phyloP scores from a whole-genome alignment of 1,140 invertebrate genomes.

The Acromyrmex heyeri region DNA sequence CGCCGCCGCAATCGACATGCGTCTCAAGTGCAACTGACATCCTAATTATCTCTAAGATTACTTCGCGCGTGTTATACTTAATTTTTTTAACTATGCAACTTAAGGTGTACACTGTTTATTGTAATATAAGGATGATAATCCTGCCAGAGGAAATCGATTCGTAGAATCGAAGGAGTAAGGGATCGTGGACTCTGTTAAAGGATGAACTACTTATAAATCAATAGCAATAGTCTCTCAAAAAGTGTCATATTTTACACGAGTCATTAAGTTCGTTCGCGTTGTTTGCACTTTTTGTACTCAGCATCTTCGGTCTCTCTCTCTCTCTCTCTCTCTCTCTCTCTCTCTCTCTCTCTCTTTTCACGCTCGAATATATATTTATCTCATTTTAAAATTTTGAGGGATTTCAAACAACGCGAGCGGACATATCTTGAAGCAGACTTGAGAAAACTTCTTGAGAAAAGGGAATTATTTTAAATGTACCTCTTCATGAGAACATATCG shows the following conservation, averaged over 20 bases:
- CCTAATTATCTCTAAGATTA: constrained; percentile 16
- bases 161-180: background rate
- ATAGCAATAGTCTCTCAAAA: constrained; percentile 24
- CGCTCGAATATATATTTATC: too few species aligned
- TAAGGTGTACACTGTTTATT: constrained; percentile 22
- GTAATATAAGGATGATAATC: background rate
- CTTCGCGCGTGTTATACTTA: constrained; percentile 21
- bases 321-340: too few species aligned
- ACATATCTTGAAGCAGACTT: background rate
- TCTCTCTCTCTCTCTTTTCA: too few species aligned
- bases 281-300: too few species aligned
- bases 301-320: too few species aligned
- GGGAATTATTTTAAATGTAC: constrained; percentile 33
- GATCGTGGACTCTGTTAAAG: background rate
- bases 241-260: constrained; percentile 2
- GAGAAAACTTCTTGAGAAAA: constrained; percentile 1
- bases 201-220: background rate
- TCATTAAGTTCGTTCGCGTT: background rate
- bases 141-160: constrained; percentile 1
- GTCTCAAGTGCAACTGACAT: constrained; percentile 23
- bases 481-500: constrained; percentile 15
- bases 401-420: too few species aligned
- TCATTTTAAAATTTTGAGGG: too few species aligned
- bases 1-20: background rate
- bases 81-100: constrained; percentile 39